Percentiles rank a stretch among this genome's conserved stretches.
Conservation (phyloP, 2,797 vertebrate species). For the Chromobotia macracanthus region DNA sequence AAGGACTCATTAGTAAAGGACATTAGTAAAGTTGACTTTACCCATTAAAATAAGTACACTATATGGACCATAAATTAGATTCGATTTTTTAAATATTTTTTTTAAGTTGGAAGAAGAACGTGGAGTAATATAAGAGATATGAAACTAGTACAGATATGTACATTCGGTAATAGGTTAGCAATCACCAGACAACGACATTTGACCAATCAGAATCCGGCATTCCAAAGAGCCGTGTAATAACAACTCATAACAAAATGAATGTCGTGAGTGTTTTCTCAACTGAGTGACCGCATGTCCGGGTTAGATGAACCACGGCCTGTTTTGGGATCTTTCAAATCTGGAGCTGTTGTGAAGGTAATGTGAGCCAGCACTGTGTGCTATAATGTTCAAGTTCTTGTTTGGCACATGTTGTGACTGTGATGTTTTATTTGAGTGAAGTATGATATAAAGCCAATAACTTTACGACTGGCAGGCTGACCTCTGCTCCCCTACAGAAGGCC, state of each 20-base stretch:
- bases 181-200: neutral
- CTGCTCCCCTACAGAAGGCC: slow-evolving; percentile 45
- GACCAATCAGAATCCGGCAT: neutral
- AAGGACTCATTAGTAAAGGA: neutral
- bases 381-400: slow-evolving; percentile 58
- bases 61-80: neutral
- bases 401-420: slow-evolving; percentile 48
- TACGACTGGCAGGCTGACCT: slow-evolving; percentile 46
- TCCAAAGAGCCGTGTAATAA: slow-evolving; percentile 5
- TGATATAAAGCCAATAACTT: slow-evolving; percentile 59
- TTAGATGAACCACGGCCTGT: slow-evolving; percentile 14
- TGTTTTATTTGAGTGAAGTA: slow-evolving; percentile 58
- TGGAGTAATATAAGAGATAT: neutral
- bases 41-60: neutral
- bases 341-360: slow-evolving; percentile 38
- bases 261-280: slow-evolving; percentile 30
- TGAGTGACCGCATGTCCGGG: slow-evolving; percentile 17
- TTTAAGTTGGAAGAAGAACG: neutral
- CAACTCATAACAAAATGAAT: too few species aligned
- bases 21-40: neutral
- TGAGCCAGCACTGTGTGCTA: slow-evolving; percentile 39
- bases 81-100: neutral
- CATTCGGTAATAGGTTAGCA: neutral
- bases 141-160: neutral
- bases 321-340: slow-evolving; percentile 43